Conservation (phyloP, 2,888 invertebrate genomes). For the Nezara viridula region DNA sequence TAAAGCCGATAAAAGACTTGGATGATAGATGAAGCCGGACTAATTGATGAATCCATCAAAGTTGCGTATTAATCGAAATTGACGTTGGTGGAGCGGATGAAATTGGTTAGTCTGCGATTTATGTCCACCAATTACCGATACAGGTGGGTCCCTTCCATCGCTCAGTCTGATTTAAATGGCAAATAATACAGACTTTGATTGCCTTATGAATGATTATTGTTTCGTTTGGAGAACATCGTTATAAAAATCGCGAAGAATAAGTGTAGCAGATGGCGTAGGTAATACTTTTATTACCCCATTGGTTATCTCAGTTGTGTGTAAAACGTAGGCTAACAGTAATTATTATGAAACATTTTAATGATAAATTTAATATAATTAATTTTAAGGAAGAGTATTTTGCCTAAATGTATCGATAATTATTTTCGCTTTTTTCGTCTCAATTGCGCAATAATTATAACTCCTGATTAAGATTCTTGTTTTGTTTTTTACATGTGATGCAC, state of each 20-base stretch:
- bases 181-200: not conserved
- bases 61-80: constrained; percentile 20
- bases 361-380: no score
- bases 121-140: constrained; percentile 21
- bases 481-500: no score
- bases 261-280: no score
- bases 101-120: constrained; percentile 30
- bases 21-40: not conserved
- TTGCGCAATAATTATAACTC: no score
- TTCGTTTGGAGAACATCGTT: not conserved
- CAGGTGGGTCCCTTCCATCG: constrained; percentile 10
- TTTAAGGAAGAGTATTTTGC: no score
- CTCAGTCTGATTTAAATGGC: not conserved
- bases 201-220: not conserved
- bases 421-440: no score
- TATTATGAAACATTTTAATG: no score
- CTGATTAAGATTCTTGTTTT: no score
- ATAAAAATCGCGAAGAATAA: not conserved
- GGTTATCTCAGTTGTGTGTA: no score
- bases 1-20: not conserved
- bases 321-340: no score
- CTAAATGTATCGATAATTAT: no score
- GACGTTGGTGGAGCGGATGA: not conserved
- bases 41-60: constrained; percentile 23
- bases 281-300: no score